Evolutionary conservation across 2,888 invertebrate genomes (phyloP), one percentile per base, ranked within the genome.

Genomic region (Chydorus sphaericus): DNA sequence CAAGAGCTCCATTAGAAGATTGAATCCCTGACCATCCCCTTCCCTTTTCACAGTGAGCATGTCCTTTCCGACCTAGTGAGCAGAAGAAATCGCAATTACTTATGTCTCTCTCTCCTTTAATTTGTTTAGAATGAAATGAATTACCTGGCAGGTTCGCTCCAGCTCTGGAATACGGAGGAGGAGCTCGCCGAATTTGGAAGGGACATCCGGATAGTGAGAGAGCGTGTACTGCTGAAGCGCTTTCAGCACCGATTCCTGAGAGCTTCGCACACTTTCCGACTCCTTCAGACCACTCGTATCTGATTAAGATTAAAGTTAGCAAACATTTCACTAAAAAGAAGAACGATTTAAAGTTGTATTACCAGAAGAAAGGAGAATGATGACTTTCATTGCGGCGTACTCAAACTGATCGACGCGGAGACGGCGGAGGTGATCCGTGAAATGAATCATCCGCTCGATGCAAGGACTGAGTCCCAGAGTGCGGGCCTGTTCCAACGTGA

Each of bases 351-450:
- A 14, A 48, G 14, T 66, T n/a, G n/a, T n/a, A n/a, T 69, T 72
- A 92, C 93, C 90, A 68, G 92, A 91, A 62, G 89, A 87, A 64
- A 92, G 79, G 54, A 92, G 78, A 59, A 92, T 84, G 66, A 92
- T 87, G 62, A 91, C 91, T 75, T 96, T 96, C 78, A 96, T 83
- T 62, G 92, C 92, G 63, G 93, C 92, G 70, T 92, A 96, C 74
- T 96, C 96, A 71, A 92, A 92, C 66, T 89, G 81, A 73, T 96
- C 94, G 36, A 96, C 87, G 63, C 88, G 78, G 61, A 96, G 75
- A 62, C 92, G 74, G 63, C 92, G 76, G 65, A 96, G 73, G 70
- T 93, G 91, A 68, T 93, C 90, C 1, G 93, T 91, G 71, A 96
- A 85, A 68, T 89, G 88, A 63, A 96, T 77, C 89, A 96, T 91